phyloP scores from a whole-genome alignment of 2,113 vertebrate genomes.

The Pluvialis apricaria region DNA sequence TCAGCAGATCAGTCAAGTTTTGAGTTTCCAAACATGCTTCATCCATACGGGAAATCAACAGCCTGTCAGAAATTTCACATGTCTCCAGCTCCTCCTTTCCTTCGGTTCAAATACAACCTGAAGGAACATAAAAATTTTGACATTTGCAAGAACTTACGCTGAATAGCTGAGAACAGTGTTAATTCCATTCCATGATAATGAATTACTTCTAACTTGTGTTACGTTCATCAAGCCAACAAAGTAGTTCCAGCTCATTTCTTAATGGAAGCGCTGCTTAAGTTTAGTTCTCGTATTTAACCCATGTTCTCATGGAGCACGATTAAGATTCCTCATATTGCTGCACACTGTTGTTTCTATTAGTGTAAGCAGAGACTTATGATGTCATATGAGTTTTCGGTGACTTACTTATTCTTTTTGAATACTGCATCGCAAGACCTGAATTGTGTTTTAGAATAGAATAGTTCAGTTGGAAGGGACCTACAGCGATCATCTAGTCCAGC shows the following conservation, averaged over 20 bases:
- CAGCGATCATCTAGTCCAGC: neutral
- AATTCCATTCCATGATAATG: neutral
- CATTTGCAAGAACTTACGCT: neutral
- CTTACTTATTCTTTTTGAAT: neutral
- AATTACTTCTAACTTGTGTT: neutral
- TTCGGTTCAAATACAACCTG: neutral
- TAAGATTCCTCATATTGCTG: fast-evolving
- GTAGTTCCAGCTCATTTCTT: neutral
- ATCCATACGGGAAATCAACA: conserved; percentile 60
- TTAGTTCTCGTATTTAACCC: neutral
- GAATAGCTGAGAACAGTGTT: neutral
- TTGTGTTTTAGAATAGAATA: neutral
- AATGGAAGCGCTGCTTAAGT: neutral
- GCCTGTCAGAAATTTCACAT: conserved; percentile 62
- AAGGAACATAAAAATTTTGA: conserved; percentile 19
- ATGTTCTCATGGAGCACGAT: neutral
- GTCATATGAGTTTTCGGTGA: neutral
- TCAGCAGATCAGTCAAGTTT: conserved; percentile 57
- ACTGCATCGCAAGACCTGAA: neutral
- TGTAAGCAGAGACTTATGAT: neutral
- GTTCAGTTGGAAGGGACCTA: neutral
- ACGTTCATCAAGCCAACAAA: neutral
- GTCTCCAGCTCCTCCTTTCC: conserved; percentile 27
- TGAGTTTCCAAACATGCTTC: conserved; percentile 68
- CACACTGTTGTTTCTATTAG: neutral